These are phyloP conservation scores for Heliangelus exortis DNA, from an alignment of 2,797 vertebrate species.

Conservation along the genomic window DNA sequence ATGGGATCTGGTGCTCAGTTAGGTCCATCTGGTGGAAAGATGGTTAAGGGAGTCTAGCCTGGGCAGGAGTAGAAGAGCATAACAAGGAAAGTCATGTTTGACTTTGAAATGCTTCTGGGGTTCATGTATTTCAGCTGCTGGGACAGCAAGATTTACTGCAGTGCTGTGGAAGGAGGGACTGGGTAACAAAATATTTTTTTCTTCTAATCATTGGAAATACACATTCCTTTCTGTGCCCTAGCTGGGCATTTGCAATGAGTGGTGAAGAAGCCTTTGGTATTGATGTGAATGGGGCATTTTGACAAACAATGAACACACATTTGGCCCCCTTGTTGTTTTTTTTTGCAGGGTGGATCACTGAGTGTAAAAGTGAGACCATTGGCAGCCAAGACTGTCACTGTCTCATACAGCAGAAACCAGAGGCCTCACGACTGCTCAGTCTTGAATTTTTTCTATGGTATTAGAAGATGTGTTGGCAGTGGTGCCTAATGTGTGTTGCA, in stretches of 20 bases:
- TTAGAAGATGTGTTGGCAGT: neutral
- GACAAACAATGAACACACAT: neutral
- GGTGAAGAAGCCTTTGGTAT: neutral
- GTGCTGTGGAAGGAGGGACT: neutral
- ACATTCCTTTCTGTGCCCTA: neutral
- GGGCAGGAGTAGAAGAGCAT: accelerated
- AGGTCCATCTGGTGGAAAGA: accelerated
- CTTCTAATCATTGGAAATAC: neutral
- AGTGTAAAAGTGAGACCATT: neutral
- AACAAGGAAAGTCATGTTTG: accelerated
- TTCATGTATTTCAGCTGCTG: neutral
- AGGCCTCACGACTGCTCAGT: neutral
- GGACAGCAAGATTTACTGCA: neutral
- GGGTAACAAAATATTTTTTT: neutral
- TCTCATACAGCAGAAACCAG: neutral
- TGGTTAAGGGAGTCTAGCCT: neutral
- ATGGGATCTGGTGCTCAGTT: neutral
- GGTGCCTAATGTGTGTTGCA: neutral
- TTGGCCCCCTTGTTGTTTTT: neutral
- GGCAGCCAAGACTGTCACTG: neutral
- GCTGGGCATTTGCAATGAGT: neutral
- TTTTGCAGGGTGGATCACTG: neutral
- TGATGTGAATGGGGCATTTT: neutral
- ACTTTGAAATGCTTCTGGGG: neutral
- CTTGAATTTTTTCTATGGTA: conserved; percentile 14